Percentiles rank a stretch among this genome's conserved stretches.
Evolutionary conservation across 2,113 vertebrate genomes (phyloP).

Genomic region (Triplophysa dalaica): DNA sequence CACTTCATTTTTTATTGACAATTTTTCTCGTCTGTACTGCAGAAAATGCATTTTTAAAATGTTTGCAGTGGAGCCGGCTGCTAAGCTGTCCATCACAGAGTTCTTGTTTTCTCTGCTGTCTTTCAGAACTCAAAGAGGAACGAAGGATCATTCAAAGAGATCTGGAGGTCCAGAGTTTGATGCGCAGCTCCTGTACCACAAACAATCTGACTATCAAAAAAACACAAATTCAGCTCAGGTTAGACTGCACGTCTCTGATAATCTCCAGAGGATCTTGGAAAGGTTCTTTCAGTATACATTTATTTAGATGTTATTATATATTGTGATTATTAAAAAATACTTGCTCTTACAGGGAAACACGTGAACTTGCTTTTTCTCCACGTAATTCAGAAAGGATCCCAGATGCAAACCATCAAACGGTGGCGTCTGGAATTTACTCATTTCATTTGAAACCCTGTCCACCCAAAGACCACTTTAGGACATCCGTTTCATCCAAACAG

Average conservation of each 20-base stretch:
- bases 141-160: conserved; percentile 69
- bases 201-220: not conserved
- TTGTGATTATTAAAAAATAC: not conserved
- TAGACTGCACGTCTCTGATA: not conserved
- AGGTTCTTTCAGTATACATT: no score
- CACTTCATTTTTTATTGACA: no score
- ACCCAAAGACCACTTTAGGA: not conserved
- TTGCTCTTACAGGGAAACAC: not conserved
- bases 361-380: not conserved
- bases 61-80: not conserved
- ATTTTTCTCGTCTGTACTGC: not conserved
- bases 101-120: not conserved
- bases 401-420: not conserved
- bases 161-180: conserved; percentile 50
- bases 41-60: not conserved
- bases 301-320: no score
- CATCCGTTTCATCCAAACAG: not conserved
- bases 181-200: not conserved
- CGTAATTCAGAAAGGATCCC: not conserved
- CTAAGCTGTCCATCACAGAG: not conserved
- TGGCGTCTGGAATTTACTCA: not conserved
- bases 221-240: conserved; percentile 50
- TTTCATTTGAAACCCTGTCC: conserved; percentile 26
- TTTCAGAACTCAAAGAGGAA: conserved; percentile 74
- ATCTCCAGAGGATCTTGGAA: not conserved